Base-by-base conservation (phyloP, 2,797 vertebrate genomes). In the Schizopygopsis pylzovi region DNA sequence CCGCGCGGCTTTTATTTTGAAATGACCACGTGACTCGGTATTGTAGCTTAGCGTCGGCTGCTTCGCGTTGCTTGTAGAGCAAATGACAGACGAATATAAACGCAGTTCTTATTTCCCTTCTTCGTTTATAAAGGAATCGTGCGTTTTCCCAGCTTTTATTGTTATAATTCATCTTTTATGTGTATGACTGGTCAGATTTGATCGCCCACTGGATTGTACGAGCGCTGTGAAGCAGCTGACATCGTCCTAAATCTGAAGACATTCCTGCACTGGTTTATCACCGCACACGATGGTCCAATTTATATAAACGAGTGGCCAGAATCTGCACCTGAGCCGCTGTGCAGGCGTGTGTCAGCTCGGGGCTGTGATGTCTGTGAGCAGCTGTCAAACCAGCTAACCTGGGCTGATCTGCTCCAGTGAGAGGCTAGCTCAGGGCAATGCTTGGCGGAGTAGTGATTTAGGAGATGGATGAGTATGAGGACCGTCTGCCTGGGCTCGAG, bases 381-480 rank as follows among this genome's bases (percentile, higher is more conserved):
- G 16, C 45, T 39, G 8, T 49, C 72, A 75, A 16, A 8, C 20
- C 54, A 75, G 43, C 16, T 56, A 25, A 59, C 52, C 37, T 72
- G 67, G 37, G 7, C 47, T 28, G 22, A n/a, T 47, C 25, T 33
- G 25, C 28, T 28, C 39, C 20, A 49, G 39, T 45, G 68, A 47
- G 10, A 47, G 25, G n/a, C 0, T 45, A 45, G 43, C 49, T 41
- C 16, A 15, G 59, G 15, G 59, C n/a, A 12, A 65, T 83, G 43
- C 12, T 28, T 7, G 28, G 25, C 1, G 16, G 9, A 52, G 13
- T 28, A 25, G 28, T 41, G 68, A 39, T 81, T 28, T 52, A n/a
- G 37, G 59, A 33, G 43, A 85, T 85, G 84, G 70, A 16, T 33
- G 78, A 85, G 45, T 81, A 85, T 65, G 43, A 65, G 70, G 70